phyloP scores from a whole-genome alignment of 2,888 invertebrate genomes.

The Eudemis profundana region DNA sequence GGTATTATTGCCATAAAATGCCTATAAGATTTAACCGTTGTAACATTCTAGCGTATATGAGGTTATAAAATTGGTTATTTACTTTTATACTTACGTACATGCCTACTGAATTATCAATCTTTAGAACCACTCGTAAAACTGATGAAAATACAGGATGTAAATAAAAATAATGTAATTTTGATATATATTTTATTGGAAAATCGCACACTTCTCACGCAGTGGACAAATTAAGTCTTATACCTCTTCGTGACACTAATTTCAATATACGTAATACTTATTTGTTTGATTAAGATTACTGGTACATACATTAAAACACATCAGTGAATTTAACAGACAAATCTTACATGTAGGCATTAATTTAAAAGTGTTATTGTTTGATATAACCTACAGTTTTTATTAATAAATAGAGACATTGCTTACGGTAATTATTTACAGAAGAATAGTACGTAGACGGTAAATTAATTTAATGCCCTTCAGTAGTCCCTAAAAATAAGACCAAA shows the following conservation, averaged over 20 bases:
- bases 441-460: not conserved
- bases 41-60: too few species aligned
- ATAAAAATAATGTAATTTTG: slow-evolving; percentile 15
- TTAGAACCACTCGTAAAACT: too few species aligned
- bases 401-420: not conserved
- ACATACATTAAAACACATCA: slow-evolving; percentile 24
- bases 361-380: slow-evolving; percentile 4
- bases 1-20: not conserved
- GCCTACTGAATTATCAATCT: too few species aligned
- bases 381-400: slow-evolving; percentile 15
- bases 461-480: not conserved
- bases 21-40: too few species aligned
- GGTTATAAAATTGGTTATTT: too few species aligned
- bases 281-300: slow-evolving; percentile 20
- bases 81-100: too few species aligned
- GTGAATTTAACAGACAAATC: slow-evolving; percentile 10
- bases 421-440: slow-evolving; percentile 19
- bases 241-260: slow-evolving; percentile 66
- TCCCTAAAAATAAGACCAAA: not conserved
- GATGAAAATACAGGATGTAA: not conserved
- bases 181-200: slow-evolving; percentile 72
- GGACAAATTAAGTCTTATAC: slow-evolving; percentile 77
- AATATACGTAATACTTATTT: slow-evolving; percentile 43
- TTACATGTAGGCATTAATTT: slow-evolving; percentile 4
- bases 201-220: slow-evolving; percentile 67